These are phyloP conservation scores for Stichopus chloronotus DNA, from an alignment of 35 echinoderm and acorn worm species.

Conservation along the genomic window DNA sequence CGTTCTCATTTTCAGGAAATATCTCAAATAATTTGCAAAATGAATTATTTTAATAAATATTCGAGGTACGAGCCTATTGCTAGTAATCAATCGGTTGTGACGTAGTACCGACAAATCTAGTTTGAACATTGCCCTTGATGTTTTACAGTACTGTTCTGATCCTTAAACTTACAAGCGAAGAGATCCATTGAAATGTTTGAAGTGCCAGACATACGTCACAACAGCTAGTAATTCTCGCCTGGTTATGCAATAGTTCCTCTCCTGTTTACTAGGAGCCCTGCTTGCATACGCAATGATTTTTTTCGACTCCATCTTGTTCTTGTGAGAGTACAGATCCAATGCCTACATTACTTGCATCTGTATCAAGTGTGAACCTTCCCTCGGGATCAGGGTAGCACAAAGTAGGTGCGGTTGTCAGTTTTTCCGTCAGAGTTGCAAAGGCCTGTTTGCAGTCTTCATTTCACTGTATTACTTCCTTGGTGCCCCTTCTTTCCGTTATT, in stretches of 20 bases:
- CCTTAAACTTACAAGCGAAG: no score
- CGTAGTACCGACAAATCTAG: no score
- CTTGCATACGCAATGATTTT: constrained; percentile 66
- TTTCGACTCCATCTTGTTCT: constrained; percentile 56
- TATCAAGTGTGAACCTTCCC: constrained; percentile 59
- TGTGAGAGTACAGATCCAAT: constrained; percentile 39
- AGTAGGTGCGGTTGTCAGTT: background rate
- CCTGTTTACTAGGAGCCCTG: constrained; percentile 21
- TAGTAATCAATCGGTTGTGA: no score
- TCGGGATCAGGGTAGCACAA: constrained; percentile 31
- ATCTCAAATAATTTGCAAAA: no score
- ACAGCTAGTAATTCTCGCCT: constrained; percentile 62
- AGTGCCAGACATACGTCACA: constrained; percentile 46
- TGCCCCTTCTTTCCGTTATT: constrained; percentile 26
- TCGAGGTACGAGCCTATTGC: no score
- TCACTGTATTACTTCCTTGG: constrained; percentile 21
- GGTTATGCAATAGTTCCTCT: constrained; percentile 64
- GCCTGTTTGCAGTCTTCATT: constrained; percentile 14
- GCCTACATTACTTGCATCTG: constrained; percentile 57
- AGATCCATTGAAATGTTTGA: constrained; percentile 39
- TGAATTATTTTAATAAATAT: no score
- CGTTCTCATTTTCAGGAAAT: no score
- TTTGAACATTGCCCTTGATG: no score
- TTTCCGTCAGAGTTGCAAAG: constrained; percentile 28
- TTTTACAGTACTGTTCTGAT: no score